phyloP scores from a whole-genome alignment of 2,113 vertebrate genomes.

The Plecturocebus donacophilus region DNA sequence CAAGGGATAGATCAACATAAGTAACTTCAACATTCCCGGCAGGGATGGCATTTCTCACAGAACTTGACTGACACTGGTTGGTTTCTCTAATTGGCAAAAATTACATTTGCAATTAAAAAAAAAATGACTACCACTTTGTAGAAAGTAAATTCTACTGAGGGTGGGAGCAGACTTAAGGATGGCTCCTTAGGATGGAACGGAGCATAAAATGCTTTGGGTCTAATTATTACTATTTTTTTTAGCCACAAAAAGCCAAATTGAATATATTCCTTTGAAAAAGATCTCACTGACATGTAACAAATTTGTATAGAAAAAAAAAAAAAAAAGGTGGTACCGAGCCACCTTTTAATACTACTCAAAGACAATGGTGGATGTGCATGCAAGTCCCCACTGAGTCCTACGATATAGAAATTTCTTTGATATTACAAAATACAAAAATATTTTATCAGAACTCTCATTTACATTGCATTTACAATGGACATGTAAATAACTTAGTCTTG shows the following conservation, averaged over 20 bases:
- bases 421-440: constrained; percentile 94
- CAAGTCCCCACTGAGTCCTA: constrained; percentile 92
- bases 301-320: constrained; percentile 69
- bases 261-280: constrained; percentile 69
- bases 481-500: constrained; percentile 88
- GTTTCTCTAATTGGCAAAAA: constrained; percentile 75
- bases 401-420: constrained; percentile 98
- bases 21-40: constrained; percentile 84
- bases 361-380: constrained; percentile 89
- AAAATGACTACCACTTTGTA: constrained; percentile 75
- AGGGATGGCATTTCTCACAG: constrained; percentile 84
- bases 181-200: constrained; percentile 66
- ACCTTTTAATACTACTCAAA: constrained; percentile 89
- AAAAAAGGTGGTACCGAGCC: constrained; percentile 79
- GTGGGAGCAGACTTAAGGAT: constrained; percentile 66
- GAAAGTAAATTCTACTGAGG: constrained; percentile 75
- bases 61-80: constrained; percentile 81
- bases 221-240: constrained; percentile 54
- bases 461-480: constrained; percentile 95
- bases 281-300: constrained; percentile 76
- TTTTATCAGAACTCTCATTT: constrained; percentile 96
- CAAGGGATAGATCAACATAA: constrained; percentile 83
- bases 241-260: constrained; percentile 77
- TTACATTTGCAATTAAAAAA: constrained; percentile 69
- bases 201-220: constrained; percentile 66